These are phyloP conservation scores for Anthrax anthrax DNA, from an alignment of 2,888 invertebrate genomes.

Conservation along the genomic window DNA sequence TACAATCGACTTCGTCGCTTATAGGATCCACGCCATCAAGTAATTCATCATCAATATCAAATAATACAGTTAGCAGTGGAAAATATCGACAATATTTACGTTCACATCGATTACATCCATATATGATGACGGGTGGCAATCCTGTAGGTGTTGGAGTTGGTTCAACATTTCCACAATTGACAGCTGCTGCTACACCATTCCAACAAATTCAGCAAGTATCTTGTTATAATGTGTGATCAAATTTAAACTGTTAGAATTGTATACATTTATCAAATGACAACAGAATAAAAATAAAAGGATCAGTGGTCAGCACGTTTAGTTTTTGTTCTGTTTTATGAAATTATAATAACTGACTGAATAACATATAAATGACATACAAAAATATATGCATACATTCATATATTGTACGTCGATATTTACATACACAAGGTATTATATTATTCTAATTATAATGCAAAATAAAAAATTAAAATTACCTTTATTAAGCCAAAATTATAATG, in stretches of 20 bases:
- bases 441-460: no score
- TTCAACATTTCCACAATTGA: constrained; percentile 38
- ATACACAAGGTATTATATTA: no score
- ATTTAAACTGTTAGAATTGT: neutral
- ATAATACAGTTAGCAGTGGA: constrained; percentile 26
- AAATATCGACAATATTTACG: constrained; percentile 44
- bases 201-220: constrained; percentile 43
- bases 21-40: neutral
- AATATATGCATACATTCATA: no score
- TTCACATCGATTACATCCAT: constrained; percentile 43
- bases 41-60: constrained; percentile 4
- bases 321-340: no score
- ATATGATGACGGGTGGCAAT: constrained; percentile 36
- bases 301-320: no score
- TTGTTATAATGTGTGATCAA: constrained; percentile 45
- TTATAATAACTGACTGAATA: no score
- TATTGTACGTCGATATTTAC: no score
- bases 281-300: no score
- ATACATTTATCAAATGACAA: no score
- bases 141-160: constrained; percentile 30
- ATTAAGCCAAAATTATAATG: no score
- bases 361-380: no score
- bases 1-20: neutral
- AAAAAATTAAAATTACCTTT: no score
- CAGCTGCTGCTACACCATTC: constrained; percentile 29